Evolutionary conservation across 2,888 invertebrate genomes (phyloP).

Genomic region (Malacosoma neustria): DNA sequence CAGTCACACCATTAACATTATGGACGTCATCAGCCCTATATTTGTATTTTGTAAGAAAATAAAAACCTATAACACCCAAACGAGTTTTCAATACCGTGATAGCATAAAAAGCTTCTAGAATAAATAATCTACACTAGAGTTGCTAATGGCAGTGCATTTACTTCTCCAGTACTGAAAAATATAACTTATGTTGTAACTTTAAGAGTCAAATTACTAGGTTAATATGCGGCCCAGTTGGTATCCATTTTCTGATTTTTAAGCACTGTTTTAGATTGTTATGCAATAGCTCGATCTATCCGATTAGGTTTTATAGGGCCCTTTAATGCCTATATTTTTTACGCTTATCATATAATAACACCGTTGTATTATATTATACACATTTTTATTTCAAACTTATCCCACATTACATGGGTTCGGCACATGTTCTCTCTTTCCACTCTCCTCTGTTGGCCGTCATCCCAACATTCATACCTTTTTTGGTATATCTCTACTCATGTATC

Average conservation of each 20-base stretch:
- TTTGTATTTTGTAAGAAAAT: background rate
- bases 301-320: background rate
- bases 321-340: background rate
- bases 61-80: background rate
- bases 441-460: no score
- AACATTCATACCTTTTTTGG: no score
- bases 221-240: background rate
- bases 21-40: no score
- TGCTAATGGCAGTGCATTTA: background rate
- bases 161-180: background rate
- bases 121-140: background rate
- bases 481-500: no score
- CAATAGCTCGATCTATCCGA: background rate
- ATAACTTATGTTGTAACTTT: no score
- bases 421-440: no score
- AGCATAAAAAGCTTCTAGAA: background rate
- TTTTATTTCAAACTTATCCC: no score
- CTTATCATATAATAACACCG: no score
- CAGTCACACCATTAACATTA: no score
- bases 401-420: no score
- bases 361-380: no score
- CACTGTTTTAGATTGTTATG: background rate
- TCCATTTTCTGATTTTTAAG: background rate
- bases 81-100: slow-evolving; percentile 1
- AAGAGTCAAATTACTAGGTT: background rate